phyloP scores from a whole-genome alignment of 2,888 invertebrate species.

The Epirrhoe tristata region DNA sequence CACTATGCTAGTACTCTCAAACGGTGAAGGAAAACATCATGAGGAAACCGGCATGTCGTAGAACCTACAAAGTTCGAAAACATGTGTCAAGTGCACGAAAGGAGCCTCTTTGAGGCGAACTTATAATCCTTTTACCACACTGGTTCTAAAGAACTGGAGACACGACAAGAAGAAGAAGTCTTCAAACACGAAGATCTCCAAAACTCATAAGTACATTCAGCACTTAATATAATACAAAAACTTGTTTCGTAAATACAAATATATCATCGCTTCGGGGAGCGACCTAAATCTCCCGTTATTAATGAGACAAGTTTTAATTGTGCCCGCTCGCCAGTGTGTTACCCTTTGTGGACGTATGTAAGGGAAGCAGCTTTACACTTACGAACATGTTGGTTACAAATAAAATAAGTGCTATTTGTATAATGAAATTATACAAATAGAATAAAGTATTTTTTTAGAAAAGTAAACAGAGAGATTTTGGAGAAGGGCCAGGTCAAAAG shows the following conservation, averaged over 20 bases:
- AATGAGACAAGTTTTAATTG: constrained; percentile 77
- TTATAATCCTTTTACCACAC: too few species aligned
- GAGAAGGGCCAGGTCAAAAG: too few species aligned
- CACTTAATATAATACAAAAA: constrained; percentile 49
- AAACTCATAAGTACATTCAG: constrained; percentile 13
- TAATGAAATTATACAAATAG: not conserved
- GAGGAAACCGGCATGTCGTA: too few species aligned
- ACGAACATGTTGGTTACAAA: constrained; percentile 30
- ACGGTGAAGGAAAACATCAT: too few species aligned
- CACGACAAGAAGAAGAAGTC: too few species aligned
- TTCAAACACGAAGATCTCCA: not conserved
- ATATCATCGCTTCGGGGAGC: constrained; percentile 52
- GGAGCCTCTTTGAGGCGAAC: too few species aligned
- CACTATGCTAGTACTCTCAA: too few species aligned
- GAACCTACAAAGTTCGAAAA: too few species aligned
- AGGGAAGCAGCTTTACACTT: constrained; percentile 20
- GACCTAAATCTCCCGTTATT: constrained; percentile 71
- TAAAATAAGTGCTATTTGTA: not conserved
- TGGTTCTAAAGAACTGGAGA: too few species aligned
- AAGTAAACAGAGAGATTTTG: too few species aligned
- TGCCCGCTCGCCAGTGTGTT: constrained; percentile 51
- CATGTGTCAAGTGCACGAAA: too few species aligned
- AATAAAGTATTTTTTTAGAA: too few species aligned
- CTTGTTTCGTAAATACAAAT: constrained; percentile 49
- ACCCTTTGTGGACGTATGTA: constrained; percentile 46